These are phyloP conservation scores for Pandemis cinnamomeana DNA, from an alignment of 2,888 invertebrate species.

Conservation along the genomic window DNA sequence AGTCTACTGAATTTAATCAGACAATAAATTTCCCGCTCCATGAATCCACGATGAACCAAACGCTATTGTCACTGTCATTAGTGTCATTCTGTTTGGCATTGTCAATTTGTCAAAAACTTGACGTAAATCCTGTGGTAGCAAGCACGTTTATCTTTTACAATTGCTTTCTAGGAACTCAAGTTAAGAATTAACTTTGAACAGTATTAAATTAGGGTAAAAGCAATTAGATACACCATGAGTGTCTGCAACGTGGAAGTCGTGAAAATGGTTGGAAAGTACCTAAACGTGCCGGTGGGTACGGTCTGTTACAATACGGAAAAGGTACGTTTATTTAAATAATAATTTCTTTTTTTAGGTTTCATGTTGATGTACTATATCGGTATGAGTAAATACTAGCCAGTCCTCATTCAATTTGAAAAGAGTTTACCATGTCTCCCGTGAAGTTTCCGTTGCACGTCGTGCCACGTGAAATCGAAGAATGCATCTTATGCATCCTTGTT, in stretches of 20 bases:
- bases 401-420: neutral
- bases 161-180: neutral
- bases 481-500: neutral
- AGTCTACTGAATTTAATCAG: too few species aligned
- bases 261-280: slow-evolving; percentile 81
- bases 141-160: neutral
- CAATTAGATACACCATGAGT: slow-evolving; percentile 52
- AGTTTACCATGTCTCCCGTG: neutral
- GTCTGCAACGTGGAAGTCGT: slow-evolving; percentile 72
- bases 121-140: neutral
- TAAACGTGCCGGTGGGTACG: slow-evolving; percentile 79
- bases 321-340: slow-evolving; percentile 52
- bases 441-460: neutral
- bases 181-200: slow-evolving; percentile 6
- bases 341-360: neutral
- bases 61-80: too few species aligned
- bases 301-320: slow-evolving; percentile 83
- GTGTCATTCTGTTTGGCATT: too few species aligned
- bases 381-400: neutral
- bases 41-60: too few species aligned
- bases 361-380: neutral
- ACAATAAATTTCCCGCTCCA: too few species aligned
- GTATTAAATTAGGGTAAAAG: neutral
- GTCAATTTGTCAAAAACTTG: too few species aligned
- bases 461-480: slow-evolving; percentile 23